A percentile compares a stretch with the other conserved stretches of the same genome.
These are phyloP conservation scores for Drosophila willistoni DNA, from an alignment of 1,140 invertebrate species.

Conservation along the genomic window DNA sequence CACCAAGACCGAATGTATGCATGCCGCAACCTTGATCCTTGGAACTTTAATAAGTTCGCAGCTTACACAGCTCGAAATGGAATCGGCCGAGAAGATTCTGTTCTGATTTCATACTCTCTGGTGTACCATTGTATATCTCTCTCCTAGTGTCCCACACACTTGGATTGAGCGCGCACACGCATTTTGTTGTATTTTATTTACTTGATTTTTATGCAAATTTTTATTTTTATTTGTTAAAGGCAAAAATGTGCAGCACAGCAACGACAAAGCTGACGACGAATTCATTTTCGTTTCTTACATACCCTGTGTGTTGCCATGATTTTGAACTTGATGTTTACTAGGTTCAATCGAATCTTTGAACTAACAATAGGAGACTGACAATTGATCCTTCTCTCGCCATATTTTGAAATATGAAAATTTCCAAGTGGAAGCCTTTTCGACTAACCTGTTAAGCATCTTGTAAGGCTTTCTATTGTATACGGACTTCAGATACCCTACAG, in stretches of 20 bases:
- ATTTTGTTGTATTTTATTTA: slow-evolving; percentile 71
- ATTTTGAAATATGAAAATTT: too few relatives aligned
- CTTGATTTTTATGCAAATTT: slow-evolving; percentile 80
- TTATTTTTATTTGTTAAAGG: slow-evolving; percentile 64
- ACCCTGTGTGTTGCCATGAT: background rate
- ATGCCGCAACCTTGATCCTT: slow-evolving; percentile 76
- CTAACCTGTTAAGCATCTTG: too few relatives aligned
- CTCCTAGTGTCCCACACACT: slow-evolving; percentile 18
- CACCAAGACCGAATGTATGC: background rate
- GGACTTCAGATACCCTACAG: background rate
- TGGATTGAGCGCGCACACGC: slow-evolving; percentile 37
- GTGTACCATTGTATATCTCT: too few relatives aligned
- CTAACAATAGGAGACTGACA: too few relatives aligned
- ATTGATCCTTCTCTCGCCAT: too few relatives aligned
- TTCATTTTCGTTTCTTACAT: slow-evolving; percentile 56
- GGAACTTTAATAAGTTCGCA: slow-evolving; percentile 81
- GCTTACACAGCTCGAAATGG: slow-evolving; percentile 55
- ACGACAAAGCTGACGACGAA: slow-evolving; percentile 52
- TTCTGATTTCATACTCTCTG: slow-evolving; percentile 57
- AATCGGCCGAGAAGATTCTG: slow-evolving; percentile 18
- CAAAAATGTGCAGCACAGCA: slow-evolving; percentile 36
- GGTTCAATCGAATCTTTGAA: too few relatives aligned
- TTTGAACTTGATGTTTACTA: background rate
- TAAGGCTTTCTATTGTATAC: too few relatives aligned
- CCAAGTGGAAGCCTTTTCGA: too few relatives aligned